Percentiles rank a stretch among this genome's conserved stretches.
Evolutionary conservation across 2,113 vertebrate genomes (phyloP).

Genomic region (Urocolius indicus): DNA sequence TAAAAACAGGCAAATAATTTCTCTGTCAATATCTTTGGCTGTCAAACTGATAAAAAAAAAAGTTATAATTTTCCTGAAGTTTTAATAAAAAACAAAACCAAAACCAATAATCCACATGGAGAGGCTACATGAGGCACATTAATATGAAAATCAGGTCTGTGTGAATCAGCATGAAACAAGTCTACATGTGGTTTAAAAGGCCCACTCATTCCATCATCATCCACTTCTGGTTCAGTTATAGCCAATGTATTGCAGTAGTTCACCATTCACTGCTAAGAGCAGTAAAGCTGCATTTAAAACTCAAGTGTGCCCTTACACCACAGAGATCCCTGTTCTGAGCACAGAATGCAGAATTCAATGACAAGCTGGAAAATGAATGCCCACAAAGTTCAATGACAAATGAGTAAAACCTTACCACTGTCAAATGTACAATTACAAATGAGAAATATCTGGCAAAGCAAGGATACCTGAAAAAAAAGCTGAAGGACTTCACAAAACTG

Average conservation of each 20-base stretch:
- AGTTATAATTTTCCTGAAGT: not conserved
- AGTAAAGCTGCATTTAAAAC: not conserved
- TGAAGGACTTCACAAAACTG: not conserved
- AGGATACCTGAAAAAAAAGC: not conserved
- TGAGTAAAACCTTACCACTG: not conserved
- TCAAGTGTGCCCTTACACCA: not conserved
- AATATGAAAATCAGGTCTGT: not conserved
- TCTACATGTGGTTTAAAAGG: not conserved
- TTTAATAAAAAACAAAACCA: not conserved
- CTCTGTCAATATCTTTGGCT: not conserved
- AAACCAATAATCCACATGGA: too few species aligned
- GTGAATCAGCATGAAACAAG: not conserved
- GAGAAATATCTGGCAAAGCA: not conserved
- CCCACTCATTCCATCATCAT: not conserved
- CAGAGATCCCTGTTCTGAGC: not conserved
- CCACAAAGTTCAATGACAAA: not conserved
- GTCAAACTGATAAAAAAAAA: not conserved
- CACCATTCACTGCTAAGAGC: not conserved
- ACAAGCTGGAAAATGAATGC: not conserved
- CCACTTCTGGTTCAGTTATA: not conserved
- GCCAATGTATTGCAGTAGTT: rapidly evolving
- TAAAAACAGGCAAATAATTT: not conserved
- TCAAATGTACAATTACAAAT: not conserved
- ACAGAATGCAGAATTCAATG: not conserved
- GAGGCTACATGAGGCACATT: not conserved